Evolutionary conservation across 2,113 vertebrate species (phyloP).

Genomic region (Pterocles orientalis): DNA sequence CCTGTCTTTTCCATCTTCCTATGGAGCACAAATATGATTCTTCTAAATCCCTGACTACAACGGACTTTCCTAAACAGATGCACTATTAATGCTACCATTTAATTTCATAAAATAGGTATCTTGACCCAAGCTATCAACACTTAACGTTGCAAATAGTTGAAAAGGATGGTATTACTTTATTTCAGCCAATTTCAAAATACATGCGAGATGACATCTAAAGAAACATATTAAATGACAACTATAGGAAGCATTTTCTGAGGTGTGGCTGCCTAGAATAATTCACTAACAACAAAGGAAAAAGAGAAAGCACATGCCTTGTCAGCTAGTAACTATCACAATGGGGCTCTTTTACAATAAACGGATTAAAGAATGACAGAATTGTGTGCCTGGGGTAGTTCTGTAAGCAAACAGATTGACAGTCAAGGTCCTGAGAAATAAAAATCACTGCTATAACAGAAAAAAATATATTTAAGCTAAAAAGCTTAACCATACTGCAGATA

Average conservation of each 20-base stretch:
- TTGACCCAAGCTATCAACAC: background rate
- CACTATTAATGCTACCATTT: background rate
- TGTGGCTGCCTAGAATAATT: background rate
- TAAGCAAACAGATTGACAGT: background rate
- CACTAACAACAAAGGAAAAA: background rate
- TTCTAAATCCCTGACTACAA: background rate
- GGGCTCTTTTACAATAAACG: background rate
- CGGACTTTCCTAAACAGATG: background rate
- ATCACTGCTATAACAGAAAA: background rate
- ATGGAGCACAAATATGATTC: background rate
- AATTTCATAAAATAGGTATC: background rate
- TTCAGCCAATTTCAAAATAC: background rate
- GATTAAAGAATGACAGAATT: background rate
- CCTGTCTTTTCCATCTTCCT: background rate
- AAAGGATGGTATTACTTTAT: background rate
- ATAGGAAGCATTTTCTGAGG: background rate
- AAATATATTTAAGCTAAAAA: background rate
- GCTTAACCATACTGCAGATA: background rate
- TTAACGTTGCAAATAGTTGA: accelerated
- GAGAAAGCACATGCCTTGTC: background rate
- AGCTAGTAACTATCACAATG: slow-evolving; percentile 21
- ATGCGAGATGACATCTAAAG: background rate
- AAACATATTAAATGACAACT: background rate
- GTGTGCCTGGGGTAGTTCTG: background rate
- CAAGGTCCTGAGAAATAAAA: background rate